Evolutionary conservation across 2,888 invertebrate genomes (phyloP).

Genomic region (Vanessa cardui): DNA sequence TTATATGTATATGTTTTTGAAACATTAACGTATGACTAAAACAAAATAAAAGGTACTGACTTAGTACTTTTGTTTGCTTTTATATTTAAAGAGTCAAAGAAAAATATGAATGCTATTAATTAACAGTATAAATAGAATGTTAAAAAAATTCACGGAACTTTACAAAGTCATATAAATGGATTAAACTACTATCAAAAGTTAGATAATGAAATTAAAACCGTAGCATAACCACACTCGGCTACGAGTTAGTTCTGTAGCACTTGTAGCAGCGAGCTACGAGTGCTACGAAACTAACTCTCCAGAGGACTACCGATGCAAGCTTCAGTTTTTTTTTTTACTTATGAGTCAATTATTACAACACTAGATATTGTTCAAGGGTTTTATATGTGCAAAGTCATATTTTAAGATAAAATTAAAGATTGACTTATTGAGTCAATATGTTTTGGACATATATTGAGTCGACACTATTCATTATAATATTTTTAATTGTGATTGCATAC

Average conservation of each 20-base stretch:
- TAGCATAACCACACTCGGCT: slow-evolving; percentile 24
- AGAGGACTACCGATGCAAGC: slow-evolving; percentile 3
- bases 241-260: slow-evolving; percentile 24
- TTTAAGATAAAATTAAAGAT: too few species aligned
- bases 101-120: slow-evolving; percentile 1
- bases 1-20: too few species aligned
- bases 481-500: too few species aligned
- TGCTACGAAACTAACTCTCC: slow-evolving; percentile 16
- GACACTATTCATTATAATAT: too few species aligned
- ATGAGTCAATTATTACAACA: slow-evolving; percentile 1
- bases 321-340: slow-evolving; percentile 6
- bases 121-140: background rate
- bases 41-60: too few species aligned
- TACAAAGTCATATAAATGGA: slow-evolving; percentile 28
- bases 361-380: background rate
- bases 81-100: background rate
- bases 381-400: background rate
- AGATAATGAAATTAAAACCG: slow-evolving; percentile 37
- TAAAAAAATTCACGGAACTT: slow-evolving; percentile 16
- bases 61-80: too few species aligned
- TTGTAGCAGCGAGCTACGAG: slow-evolving; percentile 21
- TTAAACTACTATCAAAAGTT: slow-evolving; percentile 28
- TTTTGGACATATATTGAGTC: too few species aligned
- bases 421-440: too few species aligned
- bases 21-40: too few species aligned